These are phyloP conservation scores for Saturnia pavonia DNA, from an alignment of 2,888 invertebrate species.

Conservation along the genomic window DNA sequence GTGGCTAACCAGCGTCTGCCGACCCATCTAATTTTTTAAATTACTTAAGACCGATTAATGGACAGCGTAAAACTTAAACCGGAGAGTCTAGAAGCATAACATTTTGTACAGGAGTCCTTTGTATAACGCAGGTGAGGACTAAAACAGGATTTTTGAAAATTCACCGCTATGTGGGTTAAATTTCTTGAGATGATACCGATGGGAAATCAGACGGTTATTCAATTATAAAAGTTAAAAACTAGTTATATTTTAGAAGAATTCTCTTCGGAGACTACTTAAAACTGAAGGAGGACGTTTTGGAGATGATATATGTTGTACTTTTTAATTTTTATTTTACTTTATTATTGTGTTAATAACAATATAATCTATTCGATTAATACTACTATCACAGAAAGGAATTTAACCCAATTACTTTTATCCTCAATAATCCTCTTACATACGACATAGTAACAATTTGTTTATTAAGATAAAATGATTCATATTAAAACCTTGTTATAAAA, in stretches of 20 bases:
- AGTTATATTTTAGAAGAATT: background rate
- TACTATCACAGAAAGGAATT: background rate
- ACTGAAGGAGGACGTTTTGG: background rate
- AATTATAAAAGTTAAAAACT: background rate
- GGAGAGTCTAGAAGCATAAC: too few relatives aligned
- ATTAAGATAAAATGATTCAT: background rate
- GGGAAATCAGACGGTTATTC: too few relatives aligned
- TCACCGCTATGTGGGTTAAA: too few relatives aligned
- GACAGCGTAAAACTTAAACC: too few relatives aligned
- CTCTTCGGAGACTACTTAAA: background rate
- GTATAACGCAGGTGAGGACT: too few relatives aligned
- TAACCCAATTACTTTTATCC: background rate
- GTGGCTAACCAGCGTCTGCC: too few relatives aligned
- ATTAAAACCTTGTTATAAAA: conserved; percentile 2
- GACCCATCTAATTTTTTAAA: too few relatives aligned
- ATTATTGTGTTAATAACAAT: background rate
- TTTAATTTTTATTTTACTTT: background rate
- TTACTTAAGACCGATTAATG: too few relatives aligned
- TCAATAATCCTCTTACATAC: background rate
- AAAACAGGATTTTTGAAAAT: too few relatives aligned
- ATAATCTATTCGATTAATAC: background rate
- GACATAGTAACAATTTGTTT: background rate
- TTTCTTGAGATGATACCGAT: too few relatives aligned
- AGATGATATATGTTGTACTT: background rate
- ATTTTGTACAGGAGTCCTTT: too few relatives aligned